Evolutionary conservation across 2,888 invertebrate species (phyloP), one percentile per base, ranked within the genome.

Genomic region (Diplolepis rosae): DNA sequence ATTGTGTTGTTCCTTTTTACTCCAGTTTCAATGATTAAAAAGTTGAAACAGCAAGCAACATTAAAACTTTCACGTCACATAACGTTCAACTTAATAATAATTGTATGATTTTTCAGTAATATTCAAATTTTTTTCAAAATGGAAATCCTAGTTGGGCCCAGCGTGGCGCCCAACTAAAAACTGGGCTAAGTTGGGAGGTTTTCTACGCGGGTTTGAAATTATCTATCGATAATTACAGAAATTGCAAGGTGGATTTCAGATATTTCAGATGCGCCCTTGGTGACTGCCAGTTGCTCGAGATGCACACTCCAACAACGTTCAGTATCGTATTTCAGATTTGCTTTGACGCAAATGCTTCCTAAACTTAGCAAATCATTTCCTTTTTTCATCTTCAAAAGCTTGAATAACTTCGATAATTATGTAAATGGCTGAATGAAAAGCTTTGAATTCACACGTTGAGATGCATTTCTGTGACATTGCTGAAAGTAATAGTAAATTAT

Each of bases 321-420:
- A 51, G 32, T 32, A 15, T 28, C 35, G 32, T 61, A 45, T 69
- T 70, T 51, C 54, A 32, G 61, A 61, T 65, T 66, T 71, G 74
- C 65, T 66, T 39, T 66, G 54, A 52, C 50, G 66, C 73, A 76
- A 75, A 80, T 77, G 77, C 72, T 77, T 75, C 72, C 69, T 79
- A 77, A 78, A 78, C 72, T 66, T 66, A 27, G 24, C 35, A 35
- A 65, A 30, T 71, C 70, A 72, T 67, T 76, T 70, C 51, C 80
- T 84, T n/a, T n/a, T n/a, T 82, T 84, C 77, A 83, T 82, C 80
- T 83, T 61, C 73, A 76, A 77, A 79, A 74, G 72, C 75, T 76
- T 83, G 84, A 84, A 84, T 84, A 82, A 84, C 80, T 82, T 80
- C 74, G 69, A 79, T 81, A 82, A 84, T 84, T 83, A 82, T 77